Percentiles rank a stretch among this genome's conserved stretches.
These are phyloP conservation scores for Periophthalmus modestus DNA, from an alignment of 2,113 vertebrate species.

Conservation along the genomic window DNA sequence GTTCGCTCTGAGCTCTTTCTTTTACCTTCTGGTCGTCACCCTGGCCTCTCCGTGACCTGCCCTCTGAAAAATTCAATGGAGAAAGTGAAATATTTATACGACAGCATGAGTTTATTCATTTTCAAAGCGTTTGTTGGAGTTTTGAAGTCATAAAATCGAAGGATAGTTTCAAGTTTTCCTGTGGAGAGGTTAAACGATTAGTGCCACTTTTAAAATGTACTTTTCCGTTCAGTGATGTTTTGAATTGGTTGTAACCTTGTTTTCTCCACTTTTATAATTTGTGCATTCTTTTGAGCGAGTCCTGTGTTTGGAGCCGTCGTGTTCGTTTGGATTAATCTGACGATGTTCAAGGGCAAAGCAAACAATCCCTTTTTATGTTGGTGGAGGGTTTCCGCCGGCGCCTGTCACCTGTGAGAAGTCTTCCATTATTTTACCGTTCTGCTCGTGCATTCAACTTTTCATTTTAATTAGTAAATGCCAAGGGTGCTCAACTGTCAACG, in stretches of 20 bases:
- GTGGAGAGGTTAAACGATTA: constrained; percentile 19
- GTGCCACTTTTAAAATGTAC: constrained; percentile 10
- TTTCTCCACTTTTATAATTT: constrained; percentile 30
- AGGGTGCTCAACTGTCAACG: not conserved
- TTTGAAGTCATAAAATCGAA: constrained; percentile 33
- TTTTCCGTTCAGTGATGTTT: constrained; percentile 49
- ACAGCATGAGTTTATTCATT: not conserved
- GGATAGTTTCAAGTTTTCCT: constrained; percentile 23
- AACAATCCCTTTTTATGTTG: constrained; percentile 6
- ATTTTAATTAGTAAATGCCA: not conserved
- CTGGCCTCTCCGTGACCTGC: constrained; percentile 10
- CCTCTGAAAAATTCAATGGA: not conserved
- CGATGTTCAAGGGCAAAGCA: not conserved
- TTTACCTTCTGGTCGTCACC: constrained; percentile 18
- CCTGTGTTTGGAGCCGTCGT: not conserved
- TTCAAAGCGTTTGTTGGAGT: not conserved
- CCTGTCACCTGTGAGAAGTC: not conserved
- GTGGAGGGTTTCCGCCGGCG: not conserved
- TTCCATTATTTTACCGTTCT: constrained; percentile 1
- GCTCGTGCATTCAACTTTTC: not conserved
- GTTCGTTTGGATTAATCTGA: not conserved
- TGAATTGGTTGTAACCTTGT: constrained; percentile 59
- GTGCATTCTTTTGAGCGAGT: constrained; percentile 8
- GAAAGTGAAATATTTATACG: constrained; percentile 2
- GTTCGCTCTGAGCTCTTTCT: constrained; percentile 30